These are phyloP conservation scores for Nineta flava DNA, from an alignment of 2,888 invertebrate genomes.

Conservation along the genomic window DNA sequence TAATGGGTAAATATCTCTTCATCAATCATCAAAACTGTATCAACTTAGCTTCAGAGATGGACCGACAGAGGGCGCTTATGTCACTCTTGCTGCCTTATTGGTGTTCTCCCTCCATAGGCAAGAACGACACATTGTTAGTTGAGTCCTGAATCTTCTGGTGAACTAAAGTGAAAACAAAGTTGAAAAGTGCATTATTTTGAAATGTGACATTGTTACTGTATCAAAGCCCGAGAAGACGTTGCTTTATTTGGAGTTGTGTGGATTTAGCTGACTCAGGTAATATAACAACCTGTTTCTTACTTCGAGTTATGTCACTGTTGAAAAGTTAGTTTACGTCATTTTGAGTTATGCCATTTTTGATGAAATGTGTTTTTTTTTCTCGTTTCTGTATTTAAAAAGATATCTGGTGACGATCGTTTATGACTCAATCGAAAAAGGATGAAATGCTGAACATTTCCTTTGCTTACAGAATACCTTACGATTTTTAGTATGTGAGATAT, in stretches of 20 bases:
- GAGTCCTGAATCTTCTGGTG: not conserved
- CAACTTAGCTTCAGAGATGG: not conserved
- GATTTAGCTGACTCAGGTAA: not conserved
- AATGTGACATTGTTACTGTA: conserved; percentile 1
- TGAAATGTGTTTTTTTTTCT: not conserved
- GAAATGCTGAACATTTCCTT: no score
- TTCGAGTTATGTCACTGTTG: no score
- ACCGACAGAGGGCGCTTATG: not conserved
- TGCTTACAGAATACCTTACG: not conserved
- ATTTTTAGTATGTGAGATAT: no score
- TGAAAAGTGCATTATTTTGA: conserved; percentile 1
- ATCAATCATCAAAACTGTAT: conserved; percentile 1
- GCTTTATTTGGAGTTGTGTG: not conserved
- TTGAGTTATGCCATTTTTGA: not conserved
- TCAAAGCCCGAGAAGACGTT: not conserved
- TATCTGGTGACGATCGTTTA: no score
- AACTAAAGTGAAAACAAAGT: not conserved
- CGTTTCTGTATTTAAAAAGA: no score
- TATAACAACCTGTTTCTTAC: not conserved
- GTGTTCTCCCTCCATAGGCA: not conserved
- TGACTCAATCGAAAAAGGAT: no score
- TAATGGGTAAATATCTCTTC: not conserved
- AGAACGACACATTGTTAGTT: not conserved
- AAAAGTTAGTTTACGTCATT: no score
- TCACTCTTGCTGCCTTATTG: not conserved